phyloP scores from a whole-genome alignment of 2,113 vertebrate genomes.

The Carettochelys insculpta region DNA sequence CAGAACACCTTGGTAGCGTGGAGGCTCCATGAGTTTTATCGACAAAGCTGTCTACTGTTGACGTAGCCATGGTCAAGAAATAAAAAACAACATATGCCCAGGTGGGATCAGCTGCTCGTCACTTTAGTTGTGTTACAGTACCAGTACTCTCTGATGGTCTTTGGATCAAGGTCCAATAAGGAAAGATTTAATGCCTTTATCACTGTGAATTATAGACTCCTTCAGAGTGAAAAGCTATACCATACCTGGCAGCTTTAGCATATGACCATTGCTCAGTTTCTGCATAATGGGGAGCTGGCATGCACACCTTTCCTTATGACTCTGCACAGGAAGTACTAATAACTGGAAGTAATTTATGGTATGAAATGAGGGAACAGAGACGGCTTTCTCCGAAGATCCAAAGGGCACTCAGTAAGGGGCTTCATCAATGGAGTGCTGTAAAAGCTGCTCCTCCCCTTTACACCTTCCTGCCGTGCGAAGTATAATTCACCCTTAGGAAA shows the following conservation, averaged over 20 bases:
- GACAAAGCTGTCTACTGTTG: too few relatives aligned
- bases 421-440: neutral
- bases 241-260: neutral
- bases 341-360: neutral
- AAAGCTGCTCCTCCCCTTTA: neutral
- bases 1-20: too few relatives aligned
- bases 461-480: neutral
- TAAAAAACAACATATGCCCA: neutral
- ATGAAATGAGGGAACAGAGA: neutral
- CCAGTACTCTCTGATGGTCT: neutral
- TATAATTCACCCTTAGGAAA: conserved; percentile 19
- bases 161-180: neutral
- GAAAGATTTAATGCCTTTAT: neutral
- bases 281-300: neutral
- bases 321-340: neutral
- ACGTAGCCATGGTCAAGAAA: neutral
- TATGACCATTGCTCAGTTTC: rapidly evolving
- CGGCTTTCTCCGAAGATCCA: neutral
- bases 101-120: neutral
- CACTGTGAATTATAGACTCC: neutral
- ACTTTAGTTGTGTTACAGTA: neutral
- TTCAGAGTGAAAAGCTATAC: conserved; percentile 28
- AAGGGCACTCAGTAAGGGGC: conserved; percentile 7
- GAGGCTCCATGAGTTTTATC: too few relatives aligned
- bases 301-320: rapidly evolving